phyloP scores from a whole-genome alignment of 2,888 invertebrate species.

The Eutolmus rufibarbis region DNA sequence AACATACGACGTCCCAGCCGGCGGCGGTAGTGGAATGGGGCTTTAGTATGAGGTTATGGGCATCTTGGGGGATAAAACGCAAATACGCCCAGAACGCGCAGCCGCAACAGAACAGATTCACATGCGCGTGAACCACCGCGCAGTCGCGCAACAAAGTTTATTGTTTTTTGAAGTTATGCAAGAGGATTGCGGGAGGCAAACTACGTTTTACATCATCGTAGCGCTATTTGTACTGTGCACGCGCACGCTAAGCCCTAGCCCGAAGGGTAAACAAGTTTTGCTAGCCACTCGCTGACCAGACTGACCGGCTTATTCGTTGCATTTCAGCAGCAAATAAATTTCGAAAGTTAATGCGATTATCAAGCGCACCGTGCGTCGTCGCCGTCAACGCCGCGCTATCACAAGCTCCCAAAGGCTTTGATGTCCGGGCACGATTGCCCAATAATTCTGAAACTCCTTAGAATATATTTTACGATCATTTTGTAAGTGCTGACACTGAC shows the following conservation, averaged over 20 bases:
- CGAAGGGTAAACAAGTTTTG: not conserved
- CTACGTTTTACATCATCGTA: not conserved
- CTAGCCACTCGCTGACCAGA: not conserved
- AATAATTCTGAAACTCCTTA: not conserved
- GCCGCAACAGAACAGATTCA: not conserved
- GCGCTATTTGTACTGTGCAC: not conserved
- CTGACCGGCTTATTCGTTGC: not conserved
- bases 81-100: not conserved
- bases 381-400: not conserved
- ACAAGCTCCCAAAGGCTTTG: not conserved
- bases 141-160: not conserved
- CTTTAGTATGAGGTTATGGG: not conserved
- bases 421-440: not conserved
- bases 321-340: not conserved
- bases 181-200: not conserved
- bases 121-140: not conserved
- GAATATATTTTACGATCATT: not conserved
- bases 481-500: not conserved
- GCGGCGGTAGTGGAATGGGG: not conserved
- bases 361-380: not conserved
- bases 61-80: not conserved
- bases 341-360: not conserved
- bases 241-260: not conserved
- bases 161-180: conserved; percentile 4
- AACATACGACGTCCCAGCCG: not conserved